Evolutionary conservation across 1,140 invertebrate genomes (phyloP).

Genomic region (Eurosta solidaginis): DNA sequence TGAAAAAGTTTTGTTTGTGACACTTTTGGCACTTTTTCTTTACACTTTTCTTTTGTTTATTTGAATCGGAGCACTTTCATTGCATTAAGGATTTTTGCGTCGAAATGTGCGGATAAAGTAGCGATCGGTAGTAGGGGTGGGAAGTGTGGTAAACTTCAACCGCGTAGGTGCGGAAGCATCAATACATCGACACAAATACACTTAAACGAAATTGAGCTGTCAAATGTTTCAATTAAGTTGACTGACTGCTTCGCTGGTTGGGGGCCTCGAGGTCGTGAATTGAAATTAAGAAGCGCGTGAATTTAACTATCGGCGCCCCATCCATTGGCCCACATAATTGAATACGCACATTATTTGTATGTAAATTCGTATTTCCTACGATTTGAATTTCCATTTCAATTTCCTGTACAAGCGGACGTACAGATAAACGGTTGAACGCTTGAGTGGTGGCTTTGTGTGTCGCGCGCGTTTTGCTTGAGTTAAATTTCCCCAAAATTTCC

Average conservation of each 20-base stretch:
- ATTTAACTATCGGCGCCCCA: neutral
- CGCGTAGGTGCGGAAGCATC: neutral
- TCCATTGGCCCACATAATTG: neutral
- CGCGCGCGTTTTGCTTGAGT: neutral
- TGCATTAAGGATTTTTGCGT: neutral
- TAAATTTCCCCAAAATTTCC: neutral
- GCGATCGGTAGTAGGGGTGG: no score
- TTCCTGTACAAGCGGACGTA: neutral
- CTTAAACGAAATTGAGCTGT: neutral
- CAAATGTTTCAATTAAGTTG: conserved; percentile 26
- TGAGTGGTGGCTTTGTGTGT: neutral
- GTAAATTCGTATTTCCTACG: conserved; percentile 8
- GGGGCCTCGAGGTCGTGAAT: neutral
- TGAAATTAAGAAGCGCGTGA: neutral
- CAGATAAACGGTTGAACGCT: neutral
- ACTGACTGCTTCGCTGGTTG: neutral
- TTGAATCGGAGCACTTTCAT: neutral
- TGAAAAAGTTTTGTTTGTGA: conserved; percentile 30
- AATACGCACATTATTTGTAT: neutral
- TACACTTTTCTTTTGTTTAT: neutral
- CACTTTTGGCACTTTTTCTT: conserved; percentile 10
- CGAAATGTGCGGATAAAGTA: no score
- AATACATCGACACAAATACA: neutral
- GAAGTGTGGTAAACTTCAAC: no score
- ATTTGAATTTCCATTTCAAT: conserved; percentile 26